Base-by-base conservation (phyloP, 2,888 invertebrate species). In the Galeopsomyia nigrocyanea region DNA sequence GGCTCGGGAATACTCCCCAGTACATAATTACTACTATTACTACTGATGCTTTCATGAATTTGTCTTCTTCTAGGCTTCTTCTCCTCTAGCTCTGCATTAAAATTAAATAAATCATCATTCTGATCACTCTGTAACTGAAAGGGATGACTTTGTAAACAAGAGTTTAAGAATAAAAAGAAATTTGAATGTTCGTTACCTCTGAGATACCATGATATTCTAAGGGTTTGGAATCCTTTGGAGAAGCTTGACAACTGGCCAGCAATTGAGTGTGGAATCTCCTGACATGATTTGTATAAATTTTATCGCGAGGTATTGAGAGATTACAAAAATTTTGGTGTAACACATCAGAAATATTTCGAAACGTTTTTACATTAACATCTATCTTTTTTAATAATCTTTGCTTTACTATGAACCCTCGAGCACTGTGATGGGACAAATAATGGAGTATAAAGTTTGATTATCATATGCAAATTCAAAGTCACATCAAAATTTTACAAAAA, bases 231-330 rank as follows among this genome's bases (percentile, higher is more conserved):
- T 76, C 69, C 56, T 73, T 71, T 7, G 17, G 1, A 58, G 49
- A 50, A 16, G 62, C 49, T 51, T 57, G 65, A 66, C 21, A 63
- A 10, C 17, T 60, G 57, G 14, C 2, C 22, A 14, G 13, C 19
- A 65, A 13, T 55, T 66, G 47, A 1, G 63, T 74, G 56, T 73
- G 67, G 62, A 74, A 74, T 22, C 26, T 71, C 14, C 56, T 62
- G 3, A 26, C 46, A 46, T 47, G 63, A 53, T 56, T 65, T 71
- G 60, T 56, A 51, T 65, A 68, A 19, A 63, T 1, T 50, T 65
- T 50, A 56, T 50, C 26, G 51, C 46, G 26, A 56, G 7, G 14
- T 39, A 61, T 22, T 55, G 10, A 22, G 49, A 61, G 58, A 62
- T n/a, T 46, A 14, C 1, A 58, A 16, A 66, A 66, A 62, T 47